Percentiles rank a stretch among this genome's conserved stretches.
Conservation (phyloP, 2,888 invertebrate species). For the Troides oblongomaculatus region DNA sequence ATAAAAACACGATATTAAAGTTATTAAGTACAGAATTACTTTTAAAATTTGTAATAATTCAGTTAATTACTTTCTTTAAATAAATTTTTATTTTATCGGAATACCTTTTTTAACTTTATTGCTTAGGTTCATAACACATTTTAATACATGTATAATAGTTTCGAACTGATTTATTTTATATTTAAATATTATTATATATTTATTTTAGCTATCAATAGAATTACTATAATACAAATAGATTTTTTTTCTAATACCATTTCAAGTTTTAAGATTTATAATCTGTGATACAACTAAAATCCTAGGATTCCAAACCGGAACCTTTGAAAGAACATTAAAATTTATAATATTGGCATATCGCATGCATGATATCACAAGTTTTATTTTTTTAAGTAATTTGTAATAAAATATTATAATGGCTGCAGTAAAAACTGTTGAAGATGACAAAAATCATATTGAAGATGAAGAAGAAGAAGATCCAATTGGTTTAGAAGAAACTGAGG, state of each 20-base stretch:
- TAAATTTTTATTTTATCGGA: too few species aligned
- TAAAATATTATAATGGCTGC: slow-evolving; percentile 55
- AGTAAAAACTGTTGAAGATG: slow-evolving; percentile 50
- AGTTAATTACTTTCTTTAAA: too few species aligned
- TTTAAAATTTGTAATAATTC: too few species aligned
- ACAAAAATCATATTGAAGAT: slow-evolving; percentile 72
- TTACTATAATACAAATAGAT: not conserved
- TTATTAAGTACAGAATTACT: too few species aligned
- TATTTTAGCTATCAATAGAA: too few species aligned
- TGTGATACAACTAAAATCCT: slow-evolving; percentile 1
- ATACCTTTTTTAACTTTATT: too few species aligned
- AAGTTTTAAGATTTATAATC: slow-evolving; percentile 2
- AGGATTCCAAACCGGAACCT: slow-evolving; percentile 8
- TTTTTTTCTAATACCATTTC: not conserved
- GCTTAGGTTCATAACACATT: too few species aligned
- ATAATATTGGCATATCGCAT: slow-evolving; percentile 22
- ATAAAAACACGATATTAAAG: too few species aligned
- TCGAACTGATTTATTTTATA: too few species aligned
- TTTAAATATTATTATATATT: too few species aligned
- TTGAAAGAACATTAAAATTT: slow-evolving; percentile 4
- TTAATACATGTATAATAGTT: too few species aligned
- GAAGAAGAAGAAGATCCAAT: slow-evolving; percentile 81
- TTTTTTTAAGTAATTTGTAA: slow-evolving; percentile 34
- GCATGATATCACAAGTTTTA: slow-evolving; percentile 29
- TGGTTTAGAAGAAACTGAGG: slow-evolving; percentile 79